Conservation (phyloP, 2,113 vertebrate genomes). For the Cromileptes altivelis region DNA sequence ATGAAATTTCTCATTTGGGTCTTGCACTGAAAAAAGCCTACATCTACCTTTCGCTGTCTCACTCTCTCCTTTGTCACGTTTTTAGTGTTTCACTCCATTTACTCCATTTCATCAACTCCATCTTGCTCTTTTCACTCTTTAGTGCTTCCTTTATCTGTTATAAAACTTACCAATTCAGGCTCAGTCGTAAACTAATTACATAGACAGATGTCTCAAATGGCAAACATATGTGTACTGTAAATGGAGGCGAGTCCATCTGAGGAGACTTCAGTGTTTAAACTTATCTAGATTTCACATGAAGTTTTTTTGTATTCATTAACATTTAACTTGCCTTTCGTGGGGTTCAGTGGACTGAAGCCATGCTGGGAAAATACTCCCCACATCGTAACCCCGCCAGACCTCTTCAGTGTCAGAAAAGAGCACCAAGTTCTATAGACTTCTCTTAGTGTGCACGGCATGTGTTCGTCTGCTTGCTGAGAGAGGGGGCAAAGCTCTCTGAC, state of each 20-base stretch:
- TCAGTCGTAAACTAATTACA: not conserved
- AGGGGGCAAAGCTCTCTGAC: slow-evolving; percentile 37
- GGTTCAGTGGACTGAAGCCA: not conserved
- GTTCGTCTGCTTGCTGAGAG: slow-evolving; percentile 31
- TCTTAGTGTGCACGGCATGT: slow-evolving; percentile 32
- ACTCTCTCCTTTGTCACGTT: slow-evolving; percentile 34
- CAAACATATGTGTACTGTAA: not conserved
- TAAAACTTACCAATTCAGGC: not conserved
- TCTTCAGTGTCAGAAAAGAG: slow-evolving; percentile 36
- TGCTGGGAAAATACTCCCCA: slow-evolving; percentile 33
- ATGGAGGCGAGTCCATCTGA: not conserved
- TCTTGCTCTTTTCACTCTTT: slow-evolving; percentile 13
- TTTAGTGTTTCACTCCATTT: slow-evolving; percentile 53
- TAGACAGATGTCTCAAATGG: not conserved
- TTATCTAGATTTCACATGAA: not conserved
- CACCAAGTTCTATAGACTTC: slow-evolving; percentile 16
- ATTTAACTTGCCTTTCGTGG: slow-evolving; percentile 36
- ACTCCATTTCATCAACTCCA: slow-evolving; percentile 25
- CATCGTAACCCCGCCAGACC: slow-evolving; percentile 8
- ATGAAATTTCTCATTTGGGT: slow-evolving; percentile 72
- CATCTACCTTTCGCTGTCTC: slow-evolving; percentile 38
- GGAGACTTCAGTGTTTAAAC: not conserved
- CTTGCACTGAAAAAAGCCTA: slow-evolving; percentile 41
- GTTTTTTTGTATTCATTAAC: slow-evolving; percentile 19
- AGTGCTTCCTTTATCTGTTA: not conserved